Base-by-base conservation (phyloP, 2,888 invertebrate genomes). In the Protonemura montana region DNA sequence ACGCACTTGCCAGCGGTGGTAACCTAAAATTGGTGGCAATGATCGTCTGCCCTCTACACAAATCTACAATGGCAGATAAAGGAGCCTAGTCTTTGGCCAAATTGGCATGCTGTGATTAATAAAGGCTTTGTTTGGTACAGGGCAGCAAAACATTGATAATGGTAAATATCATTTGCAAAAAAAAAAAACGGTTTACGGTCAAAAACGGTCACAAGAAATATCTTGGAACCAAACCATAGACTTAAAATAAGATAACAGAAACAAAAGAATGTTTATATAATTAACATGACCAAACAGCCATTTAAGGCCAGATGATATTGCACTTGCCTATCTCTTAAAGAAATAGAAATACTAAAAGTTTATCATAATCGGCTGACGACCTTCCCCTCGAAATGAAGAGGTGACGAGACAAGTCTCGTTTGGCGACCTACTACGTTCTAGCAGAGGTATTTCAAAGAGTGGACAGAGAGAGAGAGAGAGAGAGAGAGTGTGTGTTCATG, bases 191-290 rank as follows among this genome's bases (percentile, higher is more conserved):
- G 10, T 10, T 35, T 3, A 35, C 35, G 35, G 35, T 10, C 10
- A 10, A 35, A 35, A 35, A 35, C 10, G 35, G 10, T 35, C n/a
- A n/a, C n/a, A n/a, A n/a, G n/a, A 35, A 35, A 35, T 10, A 35
- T 35, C 35, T 35, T 21, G 21, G 13, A 59, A 59, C 21, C 59
- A n/a, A 59, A 16, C 2, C 13, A 35, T 13, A 59, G 59, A 1
- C 59, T 59, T 59, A 59, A 3, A 59, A 59, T 59, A 59, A 59
- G 59, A 59, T 59, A 59, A 59, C 59, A 59, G 59, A 59, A 59
- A 59, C 59, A 35, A 16, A 59, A 59, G 59, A 59, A 6, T 35
- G 10, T 35, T 35, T 35, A 35, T 6, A 35, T 35, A 3, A 21
- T 59, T 59, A 16, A 21, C 21, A 59, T 21, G 21, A 59, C 59